Conservation (phyloP, 2,888 invertebrate genomes). For the Esperia sulphurella region DNA sequence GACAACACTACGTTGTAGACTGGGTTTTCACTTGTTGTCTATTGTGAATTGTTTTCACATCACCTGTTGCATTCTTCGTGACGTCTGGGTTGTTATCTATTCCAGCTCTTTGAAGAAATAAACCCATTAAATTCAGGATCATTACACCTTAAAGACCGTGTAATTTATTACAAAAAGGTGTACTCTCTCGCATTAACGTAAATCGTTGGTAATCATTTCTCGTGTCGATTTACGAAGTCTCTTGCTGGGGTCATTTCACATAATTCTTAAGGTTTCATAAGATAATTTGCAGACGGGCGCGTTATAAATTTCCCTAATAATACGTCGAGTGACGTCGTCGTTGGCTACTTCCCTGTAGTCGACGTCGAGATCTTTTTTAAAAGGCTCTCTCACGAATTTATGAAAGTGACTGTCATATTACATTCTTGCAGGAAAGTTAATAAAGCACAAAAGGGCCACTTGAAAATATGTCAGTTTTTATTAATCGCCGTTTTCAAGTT, state of each 20-base stretch:
- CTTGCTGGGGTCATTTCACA: conserved; percentile 41
- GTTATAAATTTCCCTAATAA: conserved; percentile 53
- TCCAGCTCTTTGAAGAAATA: not conserved
- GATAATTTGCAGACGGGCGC: conserved; percentile 39
- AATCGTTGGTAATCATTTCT: conserved; percentile 46
- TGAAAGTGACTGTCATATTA: conserved; percentile 62
- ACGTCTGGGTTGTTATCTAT: too few relatives aligned
- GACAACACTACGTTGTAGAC: too few relatives aligned
- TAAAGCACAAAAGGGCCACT: conserved; percentile 38
- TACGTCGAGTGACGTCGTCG: conserved; percentile 22
- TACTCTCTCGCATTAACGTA: conserved; percentile 28
- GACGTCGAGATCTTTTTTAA: conserved; percentile 31
- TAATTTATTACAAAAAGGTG: conserved; percentile 10
- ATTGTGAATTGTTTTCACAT: too few relatives aligned
- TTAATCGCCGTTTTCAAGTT: conserved; percentile 20
- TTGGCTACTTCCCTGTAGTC: not conserved
- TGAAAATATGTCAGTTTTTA: conserved; percentile 42
- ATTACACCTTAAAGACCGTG: conserved; percentile 7
- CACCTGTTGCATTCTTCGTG: too few relatives aligned
- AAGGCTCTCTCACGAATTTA: conserved; percentile 43
- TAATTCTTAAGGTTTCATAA: conserved; percentile 37
- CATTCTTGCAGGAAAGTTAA: conserved; percentile 44
- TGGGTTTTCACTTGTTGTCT: too few relatives aligned
- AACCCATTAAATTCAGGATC: conserved; percentile 5
- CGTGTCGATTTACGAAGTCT: conserved; percentile 47